Evolutionary conservation across 2,888 invertebrate genomes (phyloP), one percentile per base, ranked within the genome.

Genomic region (Callimorpha dominula): DNA sequence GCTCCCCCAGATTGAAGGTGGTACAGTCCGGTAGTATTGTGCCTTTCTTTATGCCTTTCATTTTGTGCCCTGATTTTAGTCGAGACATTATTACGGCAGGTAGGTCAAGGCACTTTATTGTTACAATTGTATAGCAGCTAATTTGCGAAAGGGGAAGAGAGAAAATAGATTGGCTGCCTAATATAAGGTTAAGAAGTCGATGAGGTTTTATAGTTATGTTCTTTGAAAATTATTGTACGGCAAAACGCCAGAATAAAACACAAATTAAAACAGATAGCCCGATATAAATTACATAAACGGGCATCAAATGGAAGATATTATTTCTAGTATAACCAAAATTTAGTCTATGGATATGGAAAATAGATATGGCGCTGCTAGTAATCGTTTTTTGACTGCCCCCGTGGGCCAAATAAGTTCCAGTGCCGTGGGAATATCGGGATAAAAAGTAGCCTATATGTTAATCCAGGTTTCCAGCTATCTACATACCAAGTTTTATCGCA

Each of bases 1-100:
- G 49, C 52, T 42, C 31, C 17, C 54, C 62, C 69, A 78, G 76
- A 75, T 78, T 79, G 81, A 68, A 80, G 77, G 80, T 70, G 46
- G 66, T 68, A 57, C 62, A 68, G 70, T 57, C 72, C 77, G 57
- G 73, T 68, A 75, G 77, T 77, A 77, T 78, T 75, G 77, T 78
- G 68, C 76, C 73, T 78, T 64, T 77, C 73, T 85, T 83, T 85
- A 83, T 80, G 65, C 75, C 54, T 83, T 83, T 83, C 75, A 83
- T 83, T 83, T 85, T 65, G 75, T 46, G 68, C 68, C 74, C 66
- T 68, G 74, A 75, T 76, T 73, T 75, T 65, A 60, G 64, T 31
- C 40, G 31, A 52, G 63, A 71, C 68, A 54, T 66, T 76, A 71
- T 71, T 73, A 63, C 43, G 50, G 65, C 50, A 62, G 20, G 57